Conservation (phyloP, 2,113 vertebrate genomes). For the Blennius ocellaris region DNA sequence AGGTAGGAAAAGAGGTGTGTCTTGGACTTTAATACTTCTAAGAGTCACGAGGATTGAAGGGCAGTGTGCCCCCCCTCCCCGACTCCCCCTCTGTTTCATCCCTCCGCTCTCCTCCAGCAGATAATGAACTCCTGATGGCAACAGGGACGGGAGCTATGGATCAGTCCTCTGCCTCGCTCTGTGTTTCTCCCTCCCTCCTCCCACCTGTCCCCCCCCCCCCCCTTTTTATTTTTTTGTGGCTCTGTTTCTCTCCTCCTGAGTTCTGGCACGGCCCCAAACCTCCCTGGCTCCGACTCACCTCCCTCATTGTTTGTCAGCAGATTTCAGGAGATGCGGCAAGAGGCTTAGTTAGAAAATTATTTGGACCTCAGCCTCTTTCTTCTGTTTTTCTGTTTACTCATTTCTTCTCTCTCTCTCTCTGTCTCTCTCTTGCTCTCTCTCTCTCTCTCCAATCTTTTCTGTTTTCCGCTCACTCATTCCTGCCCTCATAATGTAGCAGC, state of each 20-base stretch:
- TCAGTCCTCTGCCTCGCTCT: slow-evolving; percentile 57
- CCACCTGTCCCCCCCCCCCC: slow-evolving; percentile 50
- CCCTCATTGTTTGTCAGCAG: slow-evolving; percentile 75
- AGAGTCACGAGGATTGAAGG: slow-evolving; percentile 48
- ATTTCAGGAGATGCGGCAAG: slow-evolving; percentile 60
- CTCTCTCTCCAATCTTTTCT: slow-evolving; percentile 11
- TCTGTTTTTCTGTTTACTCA: slow-evolving; percentile 4
- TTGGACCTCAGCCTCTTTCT: slow-evolving; percentile 51
- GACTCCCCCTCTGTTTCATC: slow-evolving; percentile 37
- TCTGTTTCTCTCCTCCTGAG: slow-evolving; percentile 24
- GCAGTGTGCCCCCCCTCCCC: slow-evolving; percentile 43
- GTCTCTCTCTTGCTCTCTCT: slow-evolving; percentile 20
- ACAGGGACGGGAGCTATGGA: slow-evolving; percentile 51
- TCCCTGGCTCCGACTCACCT: slow-evolving; percentile 54
- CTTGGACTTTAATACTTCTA: too few species aligned
- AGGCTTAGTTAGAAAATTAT: slow-evolving; percentile 60
- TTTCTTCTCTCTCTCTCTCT: slow-evolving; percentile 14
- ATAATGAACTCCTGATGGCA: slow-evolving; percentile 78
- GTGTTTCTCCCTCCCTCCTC: slow-evolving; percentile 21
- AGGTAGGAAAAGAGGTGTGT: not conserved
- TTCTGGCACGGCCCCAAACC: slow-evolving; percentile 52
- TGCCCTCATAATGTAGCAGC: slow-evolving; percentile 59
- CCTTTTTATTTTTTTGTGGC: slow-evolving; percentile 17
- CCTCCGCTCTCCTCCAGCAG: slow-evolving; percentile 40
- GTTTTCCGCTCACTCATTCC: slow-evolving; percentile 28